Conservation (phyloP, 2,113 vertebrate genomes). For the Xenopus laevis region DNA sequence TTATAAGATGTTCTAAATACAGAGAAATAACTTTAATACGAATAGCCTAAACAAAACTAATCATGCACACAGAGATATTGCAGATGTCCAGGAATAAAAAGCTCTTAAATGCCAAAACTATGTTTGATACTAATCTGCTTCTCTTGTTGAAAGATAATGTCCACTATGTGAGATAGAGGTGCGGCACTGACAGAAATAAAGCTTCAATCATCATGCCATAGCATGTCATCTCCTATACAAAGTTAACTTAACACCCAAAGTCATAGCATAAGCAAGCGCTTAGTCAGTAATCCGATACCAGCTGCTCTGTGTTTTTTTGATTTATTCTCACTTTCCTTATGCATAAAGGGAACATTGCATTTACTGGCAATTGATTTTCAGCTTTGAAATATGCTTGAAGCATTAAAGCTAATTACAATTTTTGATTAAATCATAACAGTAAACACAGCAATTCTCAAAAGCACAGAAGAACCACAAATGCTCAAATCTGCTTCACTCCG, state of each 20-base stretch:
- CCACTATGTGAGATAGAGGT: neutral
- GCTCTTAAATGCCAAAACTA: neutral
- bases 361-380: conserved; percentile 31
- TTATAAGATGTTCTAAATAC: too few species aligned
- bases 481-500: neutral
- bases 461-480: conserved; percentile 8
- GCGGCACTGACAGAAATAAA: neutral
- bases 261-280: conserved; percentile 3
- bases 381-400: conserved; percentile 38
- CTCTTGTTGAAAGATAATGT: neutral
- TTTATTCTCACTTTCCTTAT: conserved; percentile 29
- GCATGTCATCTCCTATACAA: conserved; percentile 7
- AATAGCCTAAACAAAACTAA: too few species aligned
- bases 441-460: conserved; percentile 18
- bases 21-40: too few species aligned
- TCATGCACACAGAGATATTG: too few species aligned
- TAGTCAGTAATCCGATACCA: conserved; percentile 33
- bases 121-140: neutral
- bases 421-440: conserved; percentile 39
- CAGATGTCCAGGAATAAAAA: too few species aligned
- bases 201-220: neutral
- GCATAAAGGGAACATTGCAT: conserved; percentile 27
- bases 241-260: conserved; percentile 31
- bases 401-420: conserved; percentile 35
- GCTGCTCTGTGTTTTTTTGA: conserved; percentile 33